Base-by-base conservation (phyloP, 2,113 vertebrate genomes). In the Melanostigma gelatinosum region DNA sequence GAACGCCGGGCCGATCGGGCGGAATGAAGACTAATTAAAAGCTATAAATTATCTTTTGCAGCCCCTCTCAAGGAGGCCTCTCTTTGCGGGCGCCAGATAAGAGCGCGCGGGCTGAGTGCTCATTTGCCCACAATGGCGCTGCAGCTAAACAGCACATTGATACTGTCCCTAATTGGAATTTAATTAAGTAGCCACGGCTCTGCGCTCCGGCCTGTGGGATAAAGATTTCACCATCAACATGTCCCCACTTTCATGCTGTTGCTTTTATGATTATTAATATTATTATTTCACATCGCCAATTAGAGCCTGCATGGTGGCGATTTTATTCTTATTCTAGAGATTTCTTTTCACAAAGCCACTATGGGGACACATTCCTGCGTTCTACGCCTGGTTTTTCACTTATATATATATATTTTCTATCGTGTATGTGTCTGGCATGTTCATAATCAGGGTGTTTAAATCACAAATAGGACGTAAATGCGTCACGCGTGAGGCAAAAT, bases 11-110 rank as follows among this genome's bases (percentile, higher is more conserved):
- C 97, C 96, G 96, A 97, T 96, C 96, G 96, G 96, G 96, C 96
- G 96, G 97, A 97, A 97, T 97, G 97, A 96, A 96, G 97, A 97
- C 97, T 99, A 99, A 99, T 98, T 99, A 98, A 99, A 98, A 97
- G 96, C 97, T 98, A 99, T 98, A 99, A 99, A 98, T 98, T 97
- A 98, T 98, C 97, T 88, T 80, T 55, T 57, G 75, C 75, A 92
- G 95, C 90, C 94, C 95, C 96, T 96, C 96, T 97, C 96, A 94
- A 96, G 95, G 95, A 96, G 96, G 96, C 20, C 96, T 96, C 97
- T 96, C 84, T 67, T 91, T 97, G 96, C 95, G 93, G 95, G 95
- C 77, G 92, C 95, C 96, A 97, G 97, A 99, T 98, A 98, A 99
- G 97, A 94, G 95, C 94, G 91, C 34, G 34, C 34, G 34, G 80